Base-by-base conservation (phyloP, 2,888 invertebrate species). In the Thymelicus lineola region DNA sequence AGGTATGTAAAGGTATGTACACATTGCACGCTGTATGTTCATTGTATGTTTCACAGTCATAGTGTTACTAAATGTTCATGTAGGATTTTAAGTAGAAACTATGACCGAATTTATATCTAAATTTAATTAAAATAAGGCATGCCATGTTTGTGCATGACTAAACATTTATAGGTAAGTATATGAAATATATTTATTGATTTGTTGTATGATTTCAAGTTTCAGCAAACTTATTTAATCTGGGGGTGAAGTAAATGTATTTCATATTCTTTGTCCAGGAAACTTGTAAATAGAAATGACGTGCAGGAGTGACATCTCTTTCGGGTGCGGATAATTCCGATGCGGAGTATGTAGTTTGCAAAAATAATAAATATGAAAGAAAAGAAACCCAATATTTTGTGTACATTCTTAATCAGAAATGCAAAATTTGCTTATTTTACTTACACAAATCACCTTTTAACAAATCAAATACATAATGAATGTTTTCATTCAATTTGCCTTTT, bases 21-120 rank as follows among this genome's bases (percentile, higher is more conserved):
- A 50, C 17, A 50, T 9, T 55, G 28, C 58, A 38, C 28, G 36
- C 36, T 9, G 10, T 74, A 75, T 77, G 75, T 77, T 75, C 76
- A 76, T 71, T 66, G 67, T 35, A 70, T 73, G 69, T 70, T 72
- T 72, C 55, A 71, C 68, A 73, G 65, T 75, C 62, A 71, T 73
- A 72, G 65, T 65, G 64, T 74, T 68, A 62, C 68, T 66, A 63
- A 66, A 63, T 67, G 67, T 73, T 57, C 48, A 61, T 63, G 61
- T 75, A 74, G 67, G 17, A 38, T 68, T 67, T 64, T 42, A 62
- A 66, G 68, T 83, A 86, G 82, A 78, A 77, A 81, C 79, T 76
- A 81, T 83, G 85, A 86, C 82, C 88, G 90, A 90, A 90, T 89
- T 90, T 89, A 90, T 84, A 85, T 82, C 80, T 80, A 81, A 77